Base-by-base conservation (phyloP, 2,888 invertebrate genomes). In the Diachrysia chrysitis region DNA sequence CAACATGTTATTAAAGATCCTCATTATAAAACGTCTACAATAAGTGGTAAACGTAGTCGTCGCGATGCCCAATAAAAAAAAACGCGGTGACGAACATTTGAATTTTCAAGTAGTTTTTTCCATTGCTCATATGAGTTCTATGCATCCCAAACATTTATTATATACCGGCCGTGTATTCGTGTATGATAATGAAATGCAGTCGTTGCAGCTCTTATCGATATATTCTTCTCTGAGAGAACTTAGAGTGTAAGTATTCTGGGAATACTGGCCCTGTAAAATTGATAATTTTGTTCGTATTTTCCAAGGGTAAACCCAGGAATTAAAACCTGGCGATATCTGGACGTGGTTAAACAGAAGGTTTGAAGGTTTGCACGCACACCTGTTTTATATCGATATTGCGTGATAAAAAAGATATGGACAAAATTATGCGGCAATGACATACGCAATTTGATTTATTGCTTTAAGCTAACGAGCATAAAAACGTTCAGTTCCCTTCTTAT, bases 301-400 rank as follows among this genome's bases (percentile, higher is more conserved):
- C 25, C 25, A 25, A 9, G 9, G 29, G 9, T 32, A 32, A 32
- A 32, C 4, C 9, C 4, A 32, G 32, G 14, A 14, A 37, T 37
- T 37, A 0, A 16, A 10, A 12, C n/a, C 5, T 9, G 10, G 6
- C 19, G 4, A 51, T 19, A 12, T 21, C 21, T 51, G 48, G 48
- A 21, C 12, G 21, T 21, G 48, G 48, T 51, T 21, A 12, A 12
- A 2, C 2, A 14, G 7, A 10, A n/a, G n/a, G n/a, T n/a, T n/a
- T n/a, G n/a, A n/a, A 58, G 35, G 21, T 29, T 66, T 57, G 57
- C 73, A 78, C 67, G 70, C 76, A 69, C 60, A 69, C 60, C 61
- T 63, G 51, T 75, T 83, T 83, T 83, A 85, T 83, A 76, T 72
- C 72, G 66, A 46, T 77, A 81, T 87, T 73, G 87, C 87, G 86